Base-by-base conservation (phyloP, 2,888 invertebrate species). In the Leptogaster cylindrica region DNA sequence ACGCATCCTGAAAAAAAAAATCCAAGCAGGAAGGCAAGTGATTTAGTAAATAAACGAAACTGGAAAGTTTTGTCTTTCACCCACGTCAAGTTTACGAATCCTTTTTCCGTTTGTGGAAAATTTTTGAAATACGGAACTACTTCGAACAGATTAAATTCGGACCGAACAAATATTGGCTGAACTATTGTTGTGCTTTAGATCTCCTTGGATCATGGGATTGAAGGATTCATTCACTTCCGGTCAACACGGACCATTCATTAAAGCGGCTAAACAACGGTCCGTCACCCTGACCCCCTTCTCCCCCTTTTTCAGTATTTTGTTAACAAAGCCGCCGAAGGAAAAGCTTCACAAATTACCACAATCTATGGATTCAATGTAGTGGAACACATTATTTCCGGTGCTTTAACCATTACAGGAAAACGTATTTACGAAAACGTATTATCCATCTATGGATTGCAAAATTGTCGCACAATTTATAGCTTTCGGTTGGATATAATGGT, bases 351-450 rank as follows among this genome's bases (percentile, higher is more conserved):
- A 66, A 66, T 66, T 66, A 50, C 61, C 46, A 66, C 63, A 64
- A 69, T 69, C 69, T 64, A 48, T 64, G 64, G 52, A 66, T 66
- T 52, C 66, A 69, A 69, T 69, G 69, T 69, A 64, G 66, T 55
- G 66, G 66, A 69, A 69, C 66, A 69, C 66, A 69, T 69, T 69
- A 69, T 69, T 61, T 69, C 69, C 69, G 69, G 66, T 66, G 36
- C 64, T 48, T 63, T 63, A 69, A 23, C 61, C 63, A 51, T 63
- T 64, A 64, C 66, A 63, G 69, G 66, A 66, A 69, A 69, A 69
- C 66, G 66, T 66, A 69, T 69, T 66, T 66, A 66, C 63, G 65
- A 46, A 69, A 46, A 66, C 46, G 50, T 31, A 66, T 58, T 65
- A 66, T 66, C 39, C 66, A 61, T 61, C 65, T 68, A 68, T 51